These are phyloP conservation scores for Hippolais icterina DNA, from an alignment of 2,113 vertebrate species.

Conservation along the genomic window DNA sequence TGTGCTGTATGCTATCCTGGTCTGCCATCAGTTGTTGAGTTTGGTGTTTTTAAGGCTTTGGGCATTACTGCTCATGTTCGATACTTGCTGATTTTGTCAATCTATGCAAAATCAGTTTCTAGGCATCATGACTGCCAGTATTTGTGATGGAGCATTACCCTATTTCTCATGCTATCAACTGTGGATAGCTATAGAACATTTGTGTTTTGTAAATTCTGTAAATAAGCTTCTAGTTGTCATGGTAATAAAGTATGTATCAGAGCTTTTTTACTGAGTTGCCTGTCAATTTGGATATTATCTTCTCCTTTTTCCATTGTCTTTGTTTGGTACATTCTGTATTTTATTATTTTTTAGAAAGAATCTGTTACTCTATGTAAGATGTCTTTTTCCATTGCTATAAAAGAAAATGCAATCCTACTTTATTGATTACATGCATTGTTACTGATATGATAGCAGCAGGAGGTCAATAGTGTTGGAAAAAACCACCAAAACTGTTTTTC, in stretches of 20 bases:
- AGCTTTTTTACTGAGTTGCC: slow-evolving; percentile 63
- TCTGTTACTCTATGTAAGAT: slow-evolving; percentile 42
- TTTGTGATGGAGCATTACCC: slow-evolving; percentile 52
- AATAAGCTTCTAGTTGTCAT: slow-evolving; percentile 66
- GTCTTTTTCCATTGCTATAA: slow-evolving; percentile 32
- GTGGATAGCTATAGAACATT: slow-evolving; percentile 57
- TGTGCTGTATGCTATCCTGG: slow-evolving; percentile 41
- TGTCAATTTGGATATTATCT: slow-evolving; percentile 62
- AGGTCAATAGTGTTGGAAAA: background rate
- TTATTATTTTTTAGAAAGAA: slow-evolving; percentile 13
- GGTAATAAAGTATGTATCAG: slow-evolving; percentile 63
- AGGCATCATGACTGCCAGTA: slow-evolving; percentile 36
- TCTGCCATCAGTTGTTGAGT: slow-evolving; percentile 45
- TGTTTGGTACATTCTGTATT: slow-evolving; percentile 39
- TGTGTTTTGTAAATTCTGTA: slow-evolving; percentile 66
- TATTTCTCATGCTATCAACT: slow-evolving; percentile 34
- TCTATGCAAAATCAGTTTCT: slow-evolving; percentile 3
- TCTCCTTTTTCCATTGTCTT: slow-evolving; percentile 19
- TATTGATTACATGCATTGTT: slow-evolving; percentile 20
- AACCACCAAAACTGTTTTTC: background rate
- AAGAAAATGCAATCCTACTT: slow-evolving; percentile 34
- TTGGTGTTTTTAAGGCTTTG: slow-evolving; percentile 44
- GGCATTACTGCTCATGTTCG: background rate
- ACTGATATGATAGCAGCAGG: background rate
- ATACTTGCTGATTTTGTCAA: slow-evolving; percentile 1